phyloP scores from a whole-genome alignment of 2,888 invertebrate species.

The Therioaphis trifolii region DNA sequence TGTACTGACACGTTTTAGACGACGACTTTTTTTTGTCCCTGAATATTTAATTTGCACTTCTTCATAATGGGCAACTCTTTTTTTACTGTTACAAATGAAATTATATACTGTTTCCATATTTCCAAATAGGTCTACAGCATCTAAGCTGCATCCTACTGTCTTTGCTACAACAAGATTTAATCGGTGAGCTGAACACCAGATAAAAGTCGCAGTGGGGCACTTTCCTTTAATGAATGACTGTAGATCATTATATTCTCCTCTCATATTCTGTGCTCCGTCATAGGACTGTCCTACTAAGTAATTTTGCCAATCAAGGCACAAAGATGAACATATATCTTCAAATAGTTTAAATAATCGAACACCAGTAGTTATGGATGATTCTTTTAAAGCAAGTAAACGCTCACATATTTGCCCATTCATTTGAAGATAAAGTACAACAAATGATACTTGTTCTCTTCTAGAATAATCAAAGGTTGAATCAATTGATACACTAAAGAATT shows the following conservation, averaged over 20 bases:
- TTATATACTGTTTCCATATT: conserved; percentile 26
- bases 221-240: conserved; percentile 65
- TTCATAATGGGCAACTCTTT: neutral
- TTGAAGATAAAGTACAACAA: conserved; percentile 23
- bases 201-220: conserved; percentile 65
- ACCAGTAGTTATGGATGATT: conserved; percentile 19
- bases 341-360: conserved; percentile 9
- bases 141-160: neutral
- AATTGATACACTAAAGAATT: conserved; percentile 11
- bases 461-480: conserved; percentile 9
- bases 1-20: conserved; percentile 11
- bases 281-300: conserved; percentile 66
- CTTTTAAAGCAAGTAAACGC: conserved; percentile 30
- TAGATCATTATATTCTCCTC: conserved; percentile 66
- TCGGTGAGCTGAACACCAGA: conserved; percentile 67
- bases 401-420: conserved; percentile 20
- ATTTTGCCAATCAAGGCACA: conserved; percentile 11
- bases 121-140: conserved; percentile 16
- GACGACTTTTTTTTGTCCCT: neutral
- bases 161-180: conserved; percentile 65
- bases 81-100: conserved; percentile 31
- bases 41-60: conserved; percentile 6
- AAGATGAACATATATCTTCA: conserved; percentile 8
- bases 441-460: conserved; percentile 27
- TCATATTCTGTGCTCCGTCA: conserved; percentile 68